Evolutionary conservation across 2,113 vertebrate species (phyloP).

Genomic region (Hemicordylus capensis): DNA sequence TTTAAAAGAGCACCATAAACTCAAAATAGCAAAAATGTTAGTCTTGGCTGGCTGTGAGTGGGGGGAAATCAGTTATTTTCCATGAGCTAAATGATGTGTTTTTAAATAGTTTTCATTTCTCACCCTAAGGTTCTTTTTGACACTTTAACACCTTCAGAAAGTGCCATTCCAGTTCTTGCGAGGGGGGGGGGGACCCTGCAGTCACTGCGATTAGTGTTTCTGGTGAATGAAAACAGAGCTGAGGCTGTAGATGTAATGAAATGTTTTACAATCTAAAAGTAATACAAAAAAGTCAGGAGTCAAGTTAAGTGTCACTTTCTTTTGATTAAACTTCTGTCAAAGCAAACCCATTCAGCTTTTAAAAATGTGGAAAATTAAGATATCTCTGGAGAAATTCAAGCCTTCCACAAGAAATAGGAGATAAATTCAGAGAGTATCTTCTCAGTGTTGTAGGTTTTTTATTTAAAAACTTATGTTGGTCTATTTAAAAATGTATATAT

Average conservation of each 20-base stretch:
- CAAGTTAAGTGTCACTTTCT: constrained; percentile 9
- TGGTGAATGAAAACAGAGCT: constrained; percentile 11
- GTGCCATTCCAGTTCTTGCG: not conserved
- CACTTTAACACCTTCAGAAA: constrained; percentile 24
- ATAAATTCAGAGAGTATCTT: not conserved
- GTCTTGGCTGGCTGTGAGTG: not conserved
- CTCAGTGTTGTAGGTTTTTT: not conserved
- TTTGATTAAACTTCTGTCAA: constrained; percentile 29
- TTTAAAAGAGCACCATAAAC: not conserved
- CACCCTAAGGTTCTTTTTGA: not conserved
- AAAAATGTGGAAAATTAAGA: not conserved
- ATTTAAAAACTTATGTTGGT: not conserved
- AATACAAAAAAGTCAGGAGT: constrained; percentile 16
- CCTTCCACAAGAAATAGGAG: not conserved
- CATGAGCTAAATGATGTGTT: not conserved
- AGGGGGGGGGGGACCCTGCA: not conserved
- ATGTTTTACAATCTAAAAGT: constrained; percentile 7
- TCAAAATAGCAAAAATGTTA: not conserved
- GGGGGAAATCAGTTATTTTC: not conserved
- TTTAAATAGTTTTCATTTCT: constrained; percentile 23
- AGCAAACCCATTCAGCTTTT: not conserved
- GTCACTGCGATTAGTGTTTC: not conserved
- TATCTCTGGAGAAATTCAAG: constrained; percentile 14
- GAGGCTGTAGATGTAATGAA: constrained; percentile 17
- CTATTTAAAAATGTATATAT: not conserved